A percentile compares a stretch with the other conserved stretches of the same genome.
These are phyloP conservation scores for Platalea minor DNA, from an alignment of 2,797 vertebrate species.

Conservation along the genomic window DNA sequence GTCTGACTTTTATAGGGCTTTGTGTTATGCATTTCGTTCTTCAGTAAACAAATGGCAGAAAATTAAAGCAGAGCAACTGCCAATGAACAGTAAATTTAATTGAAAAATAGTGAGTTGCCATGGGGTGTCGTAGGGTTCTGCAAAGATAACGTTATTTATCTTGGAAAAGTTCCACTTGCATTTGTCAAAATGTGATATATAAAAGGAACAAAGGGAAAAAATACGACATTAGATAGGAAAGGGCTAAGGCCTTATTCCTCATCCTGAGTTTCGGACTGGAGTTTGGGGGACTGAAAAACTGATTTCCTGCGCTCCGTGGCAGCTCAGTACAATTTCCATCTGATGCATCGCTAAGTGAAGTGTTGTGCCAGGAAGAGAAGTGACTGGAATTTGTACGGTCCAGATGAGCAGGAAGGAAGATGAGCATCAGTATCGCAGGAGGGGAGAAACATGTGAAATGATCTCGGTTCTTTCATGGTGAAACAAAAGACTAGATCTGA, in stretches of 20 bases:
- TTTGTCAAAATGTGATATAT: constrained; percentile 64
- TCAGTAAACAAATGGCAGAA: constrained; percentile 77
- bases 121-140: constrained; percentile 62
- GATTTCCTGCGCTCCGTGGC: background rate
- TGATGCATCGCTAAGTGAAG: background rate
- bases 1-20: constrained; percentile 75
- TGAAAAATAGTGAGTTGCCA: constrained; percentile 79
- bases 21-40: constrained; percentile 72
- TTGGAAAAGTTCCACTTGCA: constrained; percentile 69
- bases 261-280: background rate
- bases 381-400: background rate
- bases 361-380: background rate
- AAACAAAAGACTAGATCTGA: background rate
- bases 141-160: constrained; percentile 73
- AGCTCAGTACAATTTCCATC: background rate
- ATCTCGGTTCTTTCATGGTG: background rate
- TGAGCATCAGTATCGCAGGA: background rate
- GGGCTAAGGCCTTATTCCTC: background rate
- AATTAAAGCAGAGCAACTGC: constrained; percentile 76
- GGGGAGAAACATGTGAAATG: background rate
- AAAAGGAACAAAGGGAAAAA: constrained; percentile 44
- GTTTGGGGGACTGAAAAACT: constrained; percentile 1
- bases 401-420: constrained; percentile 37
- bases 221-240: background rate
- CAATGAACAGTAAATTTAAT: constrained; percentile 77